These are phyloP conservation scores for Drepanosiphum platanoidis DNA, from an alignment of 2,888 invertebrate species.

Conservation along the genomic window DNA sequence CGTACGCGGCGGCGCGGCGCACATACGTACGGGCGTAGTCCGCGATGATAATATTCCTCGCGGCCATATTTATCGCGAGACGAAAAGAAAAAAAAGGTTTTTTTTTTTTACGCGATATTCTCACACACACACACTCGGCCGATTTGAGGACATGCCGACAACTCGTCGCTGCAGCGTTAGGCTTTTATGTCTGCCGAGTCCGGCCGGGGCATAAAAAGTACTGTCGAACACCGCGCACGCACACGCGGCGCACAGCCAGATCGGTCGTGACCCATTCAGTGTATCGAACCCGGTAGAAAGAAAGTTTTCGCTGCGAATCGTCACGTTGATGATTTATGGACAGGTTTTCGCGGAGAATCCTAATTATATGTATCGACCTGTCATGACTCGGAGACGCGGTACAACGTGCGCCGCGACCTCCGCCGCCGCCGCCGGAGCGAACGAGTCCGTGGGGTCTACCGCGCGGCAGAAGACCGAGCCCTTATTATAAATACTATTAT, in stretches of 20 bases:
- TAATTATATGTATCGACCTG: conserved; percentile 49
- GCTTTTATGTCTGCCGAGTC: not conserved
- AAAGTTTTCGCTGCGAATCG: conserved; percentile 48
- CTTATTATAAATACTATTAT: conserved; percentile 17
- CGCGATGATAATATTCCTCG: too few relatives aligned
- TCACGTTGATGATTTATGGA: conserved; percentile 56
- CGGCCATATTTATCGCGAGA: too few relatives aligned
- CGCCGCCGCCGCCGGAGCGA: not conserved
- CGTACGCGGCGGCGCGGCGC: too few relatives aligned
- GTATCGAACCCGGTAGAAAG: conserved; percentile 44
- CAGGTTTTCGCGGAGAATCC: conserved; percentile 43
- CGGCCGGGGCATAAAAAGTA: too few relatives aligned
- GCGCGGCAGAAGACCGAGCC: not conserved
- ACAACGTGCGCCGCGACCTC: conserved; percentile 22
- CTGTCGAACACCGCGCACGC: not conserved
- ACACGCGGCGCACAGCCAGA: not conserved
- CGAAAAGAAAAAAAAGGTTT: too few relatives aligned
- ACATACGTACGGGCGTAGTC: too few relatives aligned
- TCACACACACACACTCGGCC: too few relatives aligned
- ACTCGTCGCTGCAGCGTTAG: not conserved
- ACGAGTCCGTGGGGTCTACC: conserved; percentile 1
- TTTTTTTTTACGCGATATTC: too few relatives aligned
- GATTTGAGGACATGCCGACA: too few relatives aligned
- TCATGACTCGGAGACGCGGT: conserved; percentile 22
- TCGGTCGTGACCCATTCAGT: conserved; percentile 52